phyloP scores from a whole-genome alignment of 1,140 invertebrate species.

The Brachionus manjavacas region DNA sequence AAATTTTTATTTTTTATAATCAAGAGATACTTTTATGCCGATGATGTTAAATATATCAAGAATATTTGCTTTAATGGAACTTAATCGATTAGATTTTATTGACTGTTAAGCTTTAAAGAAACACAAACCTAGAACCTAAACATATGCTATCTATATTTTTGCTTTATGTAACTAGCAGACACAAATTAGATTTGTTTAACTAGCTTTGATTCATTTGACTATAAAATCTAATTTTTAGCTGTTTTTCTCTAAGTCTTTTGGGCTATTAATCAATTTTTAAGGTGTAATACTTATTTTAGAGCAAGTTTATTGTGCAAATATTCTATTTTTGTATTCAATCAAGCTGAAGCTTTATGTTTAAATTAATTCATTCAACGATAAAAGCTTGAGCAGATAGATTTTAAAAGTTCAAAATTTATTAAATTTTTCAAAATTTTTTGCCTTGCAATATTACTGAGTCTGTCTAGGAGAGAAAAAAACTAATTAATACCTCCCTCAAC shows the following conservation, averaged over 20 bases:
- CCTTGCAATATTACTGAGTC: neutral
- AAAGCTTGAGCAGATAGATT: neutral
- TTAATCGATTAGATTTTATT: slow-evolving; percentile 25
- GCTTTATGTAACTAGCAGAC: neutral
- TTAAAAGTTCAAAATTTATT: neutral
- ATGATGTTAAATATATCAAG: neutral
- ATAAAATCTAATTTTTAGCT: neutral
- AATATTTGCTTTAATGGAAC: neutral
- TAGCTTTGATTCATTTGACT: neutral
- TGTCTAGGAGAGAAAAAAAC: neutral
- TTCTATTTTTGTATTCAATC: neutral
- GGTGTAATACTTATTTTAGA: neutral
- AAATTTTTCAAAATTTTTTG: neutral
- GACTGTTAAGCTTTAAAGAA: slow-evolving; percentile 15
- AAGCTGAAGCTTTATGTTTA: neutral
- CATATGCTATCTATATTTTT: neutral
- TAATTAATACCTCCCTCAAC: neutral
- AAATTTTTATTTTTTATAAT: neutral
- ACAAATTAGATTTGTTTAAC: slow-evolving; percentile 7
- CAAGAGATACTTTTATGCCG: neutral
- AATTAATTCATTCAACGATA: neutral
- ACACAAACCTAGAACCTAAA: neutral
- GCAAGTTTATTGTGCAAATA: neutral
- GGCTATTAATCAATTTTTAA: neutral
- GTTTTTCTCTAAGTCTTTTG: neutral